Evolutionary conservation across 2,113 vertebrate species (phyloP), one percentile per base, ranked within the genome.

Genomic region (Corythornis madagascariensis): DNA sequence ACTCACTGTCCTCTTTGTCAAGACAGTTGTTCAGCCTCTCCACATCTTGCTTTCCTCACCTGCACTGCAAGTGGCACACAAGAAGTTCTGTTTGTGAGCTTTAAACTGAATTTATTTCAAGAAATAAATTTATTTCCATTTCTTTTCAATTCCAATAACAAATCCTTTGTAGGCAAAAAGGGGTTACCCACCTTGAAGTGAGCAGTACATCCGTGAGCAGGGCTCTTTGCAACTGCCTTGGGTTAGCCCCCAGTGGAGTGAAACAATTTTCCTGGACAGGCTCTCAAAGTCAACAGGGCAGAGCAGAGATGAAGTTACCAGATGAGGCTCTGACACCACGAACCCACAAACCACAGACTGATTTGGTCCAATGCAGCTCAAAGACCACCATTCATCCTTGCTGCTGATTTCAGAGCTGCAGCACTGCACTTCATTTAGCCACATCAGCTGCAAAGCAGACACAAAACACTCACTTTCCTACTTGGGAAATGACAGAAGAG

Each of bases 101-200:
- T 88, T 28, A 50, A 25, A 52, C 16, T 20, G 13, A 64, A 60
- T 8, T 42, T 35, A 19, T 35, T 35, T 35, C 33, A 35, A 35
- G 6, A 35, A 35, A 35, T 35, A 35, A 35, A 35, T 35, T 35
- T 35, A 35, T 35, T 35, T 35, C 33, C 33, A 35, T 35, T 35
- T 35, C 33, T 35, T 35, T 35, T 35, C 7, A 83, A 88, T 28
- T 17, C 70, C 59, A 48, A 22, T 7, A 48, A 43, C 9, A 22
- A 15, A 10, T 14, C 42, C 19, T 76, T 17, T 25, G 42, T 1
- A 75, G 63, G 18, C 57, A 52, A 59, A 25, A 43, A 26, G 60
- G 2, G 1, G 1, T 20, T 22, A 2, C 60, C 24, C 16, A 45
- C 25, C 10, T 63, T 18, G 16, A 16, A 57, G 4, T 0, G 0